phyloP scores from a whole-genome alignment of 2,888 invertebrate genomes.

The Lacanobia oleracea region DNA sequence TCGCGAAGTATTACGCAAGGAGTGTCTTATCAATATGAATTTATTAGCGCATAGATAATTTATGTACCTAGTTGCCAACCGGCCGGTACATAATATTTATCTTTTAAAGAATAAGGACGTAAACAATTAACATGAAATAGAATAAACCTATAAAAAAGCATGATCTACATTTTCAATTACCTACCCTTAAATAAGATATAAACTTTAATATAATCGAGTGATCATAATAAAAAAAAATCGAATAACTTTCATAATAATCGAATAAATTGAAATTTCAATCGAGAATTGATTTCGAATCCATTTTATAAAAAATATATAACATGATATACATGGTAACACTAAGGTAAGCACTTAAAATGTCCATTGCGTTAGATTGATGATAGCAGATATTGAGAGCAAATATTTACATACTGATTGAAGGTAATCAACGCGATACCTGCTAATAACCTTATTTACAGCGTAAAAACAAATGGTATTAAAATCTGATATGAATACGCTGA shows the following conservation, averaged over 20 bases:
- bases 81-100: neutral
- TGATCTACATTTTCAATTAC: slow-evolving; percentile 1
- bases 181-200: neutral
- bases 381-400: slow-evolving; percentile 33
- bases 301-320: slow-evolving; percentile 10
- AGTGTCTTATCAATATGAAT: slow-evolving; percentile 31
- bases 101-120: neutral
- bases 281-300: slow-evolving; percentile 24
- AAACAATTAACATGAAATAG: neutral
- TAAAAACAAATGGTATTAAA: neutral
- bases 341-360: slow-evolving; percentile 37
- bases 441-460: neutral
- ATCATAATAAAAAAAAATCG: neutral
- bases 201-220: slow-evolving; percentile 11
- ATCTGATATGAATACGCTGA: neutral
- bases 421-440: neutral
- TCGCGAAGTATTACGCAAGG: slow-evolving; percentile 35
- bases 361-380: slow-evolving; percentile 30
- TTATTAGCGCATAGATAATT: slow-evolving; percentile 44
- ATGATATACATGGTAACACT: slow-evolving; percentile 25
- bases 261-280: neutral
- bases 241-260: no score
- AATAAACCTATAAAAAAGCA: neutral
- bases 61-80: slow-evolving; percentile 11
- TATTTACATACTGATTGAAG: slow-evolving; percentile 35